A percentile compares a stretch with the other conserved stretches of the same genome.
phyloP scores from a whole-genome alignment of 2,113 vertebrate genomes.

The Pterophyllum scalare region DNA sequence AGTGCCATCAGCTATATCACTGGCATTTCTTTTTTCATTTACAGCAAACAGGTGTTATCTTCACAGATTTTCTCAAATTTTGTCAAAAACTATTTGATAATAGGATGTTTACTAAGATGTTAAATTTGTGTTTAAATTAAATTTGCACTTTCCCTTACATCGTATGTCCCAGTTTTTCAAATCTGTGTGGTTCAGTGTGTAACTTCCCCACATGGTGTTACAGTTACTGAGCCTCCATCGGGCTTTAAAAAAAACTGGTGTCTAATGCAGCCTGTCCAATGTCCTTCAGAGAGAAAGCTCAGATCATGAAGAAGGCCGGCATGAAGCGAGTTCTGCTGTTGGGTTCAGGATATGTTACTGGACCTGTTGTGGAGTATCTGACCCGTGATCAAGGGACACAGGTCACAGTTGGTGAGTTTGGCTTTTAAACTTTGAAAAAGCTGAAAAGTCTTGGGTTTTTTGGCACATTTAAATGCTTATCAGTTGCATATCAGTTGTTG shows the following conservation, averaged over 20 bases:
- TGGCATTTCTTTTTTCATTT: background rate
- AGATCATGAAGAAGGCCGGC: constrained; percentile 83
- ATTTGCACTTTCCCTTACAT: too few species aligned
- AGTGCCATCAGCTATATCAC: background rate
- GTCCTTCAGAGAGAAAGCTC: constrained; percentile 83
- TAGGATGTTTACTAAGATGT: background rate
- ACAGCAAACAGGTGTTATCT: background rate
- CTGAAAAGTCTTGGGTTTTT: background rate
- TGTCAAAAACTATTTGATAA: background rate
- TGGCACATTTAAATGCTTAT: too few species aligned
- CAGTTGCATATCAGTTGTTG: too few species aligned
- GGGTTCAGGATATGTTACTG: constrained; percentile 94
- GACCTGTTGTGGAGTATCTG: constrained; percentile 92
- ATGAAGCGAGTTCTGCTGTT: constrained; percentile 91
- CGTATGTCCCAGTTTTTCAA: background rate
- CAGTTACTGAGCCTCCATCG: background rate
- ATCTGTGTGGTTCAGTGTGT: background rate
- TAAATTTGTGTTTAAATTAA: too few species aligned
- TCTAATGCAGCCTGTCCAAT: background rate
- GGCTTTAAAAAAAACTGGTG: background rate
- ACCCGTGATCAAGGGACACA: constrained; percentile 84
- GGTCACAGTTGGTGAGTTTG: constrained; percentile 90
- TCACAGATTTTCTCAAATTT: background rate
- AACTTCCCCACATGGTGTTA: background rate
- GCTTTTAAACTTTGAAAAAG: background rate